These are phyloP conservation scores for Machimus rusticus DNA, from an alignment of 2,888 invertebrate species.

Conservation along the genomic window DNA sequence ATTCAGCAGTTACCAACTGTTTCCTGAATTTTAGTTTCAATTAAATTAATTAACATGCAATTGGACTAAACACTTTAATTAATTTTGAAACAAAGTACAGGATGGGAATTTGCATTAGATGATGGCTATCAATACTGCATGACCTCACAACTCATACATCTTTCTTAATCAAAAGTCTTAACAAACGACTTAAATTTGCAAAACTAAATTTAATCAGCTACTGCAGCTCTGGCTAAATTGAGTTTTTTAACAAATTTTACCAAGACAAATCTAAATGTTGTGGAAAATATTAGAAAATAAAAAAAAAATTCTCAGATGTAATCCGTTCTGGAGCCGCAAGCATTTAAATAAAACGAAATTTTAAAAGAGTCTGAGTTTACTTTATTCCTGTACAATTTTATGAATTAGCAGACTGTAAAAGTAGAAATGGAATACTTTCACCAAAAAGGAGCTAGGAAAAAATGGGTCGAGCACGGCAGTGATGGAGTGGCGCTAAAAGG, in stretches of 20 bases:
- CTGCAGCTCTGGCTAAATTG: background rate
- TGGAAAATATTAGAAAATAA: background rate
- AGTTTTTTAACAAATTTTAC: background rate
- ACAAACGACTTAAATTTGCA: background rate
- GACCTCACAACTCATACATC: background rate
- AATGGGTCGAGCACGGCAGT: background rate
- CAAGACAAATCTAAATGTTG: conserved; percentile 26
- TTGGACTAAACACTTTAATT: no score
- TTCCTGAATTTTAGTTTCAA: no score
- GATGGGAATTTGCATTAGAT: no score
- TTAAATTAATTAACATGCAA: no score
- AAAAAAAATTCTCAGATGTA: background rate
- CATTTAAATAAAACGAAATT: background rate
- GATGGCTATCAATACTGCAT: no score
- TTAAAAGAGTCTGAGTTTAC: background rate
- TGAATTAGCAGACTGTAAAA: background rate
- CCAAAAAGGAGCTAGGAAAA: background rate
- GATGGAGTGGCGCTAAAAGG: background rate
- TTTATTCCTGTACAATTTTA: background rate
- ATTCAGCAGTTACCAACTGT: no score
- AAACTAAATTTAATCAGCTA: background rate
- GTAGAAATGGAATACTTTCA: background rate
- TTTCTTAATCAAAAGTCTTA: background rate
- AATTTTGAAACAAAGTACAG: no score
- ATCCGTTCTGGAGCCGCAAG: background rate